phyloP scores from a whole-genome alignment of 2,113 vertebrate species.

The Ramphastos sulfuratus region DNA sequence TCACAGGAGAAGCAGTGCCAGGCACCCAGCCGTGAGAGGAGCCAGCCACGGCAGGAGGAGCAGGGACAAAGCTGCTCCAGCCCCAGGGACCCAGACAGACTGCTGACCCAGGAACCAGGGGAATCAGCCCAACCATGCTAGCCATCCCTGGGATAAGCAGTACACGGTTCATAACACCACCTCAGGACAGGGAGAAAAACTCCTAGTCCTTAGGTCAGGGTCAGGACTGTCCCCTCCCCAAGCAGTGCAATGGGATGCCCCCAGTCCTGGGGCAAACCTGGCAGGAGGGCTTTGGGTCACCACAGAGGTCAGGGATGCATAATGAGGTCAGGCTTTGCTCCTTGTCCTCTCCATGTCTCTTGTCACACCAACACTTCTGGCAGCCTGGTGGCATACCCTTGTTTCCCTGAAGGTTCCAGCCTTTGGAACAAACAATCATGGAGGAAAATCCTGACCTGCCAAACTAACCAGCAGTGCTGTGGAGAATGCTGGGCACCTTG shows the following conservation, averaged over 20 bases:
- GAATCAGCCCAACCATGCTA: neutral
- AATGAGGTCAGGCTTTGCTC: neutral
- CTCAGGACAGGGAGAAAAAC: neutral
- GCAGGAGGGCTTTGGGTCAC: neutral
- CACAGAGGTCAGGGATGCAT: accelerated
- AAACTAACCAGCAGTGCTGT: no score
- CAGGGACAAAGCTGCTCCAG: no score
- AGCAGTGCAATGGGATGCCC: neutral
- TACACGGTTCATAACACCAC: accelerated
- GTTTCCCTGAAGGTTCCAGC: neutral
- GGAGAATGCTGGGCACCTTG: accelerated
- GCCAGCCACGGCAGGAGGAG: no score
- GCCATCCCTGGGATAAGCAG: neutral
- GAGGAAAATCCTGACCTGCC: neutral
- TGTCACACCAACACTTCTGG: accelerated
- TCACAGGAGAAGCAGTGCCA: no score
- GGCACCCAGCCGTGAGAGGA: no score
- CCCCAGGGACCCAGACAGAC: no score
- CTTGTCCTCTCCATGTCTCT: accelerated
- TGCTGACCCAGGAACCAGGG: no score
- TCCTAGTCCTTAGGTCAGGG: neutral
- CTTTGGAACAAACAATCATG: accelerated
- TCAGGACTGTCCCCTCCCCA: neutral
- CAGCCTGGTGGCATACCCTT: accelerated
- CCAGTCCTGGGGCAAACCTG: neutral